A percentile compares a stretch with the other conserved stretches of the same genome.
Conservation (phyloP, 2,797 vertebrate genomes). For the Crax fasciolata region DNA sequence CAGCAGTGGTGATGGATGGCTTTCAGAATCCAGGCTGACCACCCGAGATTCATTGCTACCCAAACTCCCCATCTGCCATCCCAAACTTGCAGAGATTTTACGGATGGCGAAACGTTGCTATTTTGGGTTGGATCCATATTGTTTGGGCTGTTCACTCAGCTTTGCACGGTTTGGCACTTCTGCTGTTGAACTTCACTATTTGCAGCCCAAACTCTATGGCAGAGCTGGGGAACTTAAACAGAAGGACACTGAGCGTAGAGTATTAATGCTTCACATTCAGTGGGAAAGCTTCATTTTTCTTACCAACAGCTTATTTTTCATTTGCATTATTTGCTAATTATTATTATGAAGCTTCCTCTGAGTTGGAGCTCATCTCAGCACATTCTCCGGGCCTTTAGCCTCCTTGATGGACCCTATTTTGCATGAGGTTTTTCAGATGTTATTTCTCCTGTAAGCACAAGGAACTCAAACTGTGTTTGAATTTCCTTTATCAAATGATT, state of each 20-base stretch:
- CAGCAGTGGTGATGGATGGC: fast-evolving
- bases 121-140: not conserved
- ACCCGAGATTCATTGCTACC: not conserved
- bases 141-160: not conserved
- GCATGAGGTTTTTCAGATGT: not conserved
- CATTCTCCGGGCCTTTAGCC: not conserved
- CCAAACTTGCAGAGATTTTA: not conserved
- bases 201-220: not conserved
- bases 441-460: not conserved
- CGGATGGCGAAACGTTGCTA: not conserved
- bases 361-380: not conserved
- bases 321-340: not conserved
- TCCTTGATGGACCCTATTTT: not conserved
- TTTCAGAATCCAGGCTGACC: not conserved
- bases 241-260: fast-evolving
- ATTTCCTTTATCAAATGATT: not conserved
- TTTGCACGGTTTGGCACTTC: not conserved
- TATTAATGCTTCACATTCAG: not conserved
- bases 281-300: not conserved
- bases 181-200: not conserved
- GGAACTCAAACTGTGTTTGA: not conserved
- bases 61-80: not conserved
- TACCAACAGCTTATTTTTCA: not conserved
- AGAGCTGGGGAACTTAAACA: not conserved
- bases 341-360: not conserved